A percentile compares a stretch with the other conserved stretches of the same genome.
Evolutionary conservation across 2,113 vertebrate genomes (phyloP).

Genomic region (Dermatemys mawii): DNA sequence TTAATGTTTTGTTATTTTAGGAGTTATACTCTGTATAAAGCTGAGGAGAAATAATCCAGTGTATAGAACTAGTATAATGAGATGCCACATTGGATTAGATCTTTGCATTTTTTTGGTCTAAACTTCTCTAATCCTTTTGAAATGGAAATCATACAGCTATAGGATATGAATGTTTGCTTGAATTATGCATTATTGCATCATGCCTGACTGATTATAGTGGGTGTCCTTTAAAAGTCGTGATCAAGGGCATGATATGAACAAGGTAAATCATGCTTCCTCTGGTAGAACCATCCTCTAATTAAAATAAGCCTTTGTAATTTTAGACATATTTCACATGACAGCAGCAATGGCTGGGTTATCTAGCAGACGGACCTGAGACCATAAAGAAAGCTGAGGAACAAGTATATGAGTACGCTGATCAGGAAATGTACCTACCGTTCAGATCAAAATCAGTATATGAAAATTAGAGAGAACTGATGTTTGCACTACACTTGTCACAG

Average conservation of each 20-base stretch:
- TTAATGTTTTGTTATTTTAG: not conserved
- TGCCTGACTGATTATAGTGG: not conserved
- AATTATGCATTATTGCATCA: not conserved
- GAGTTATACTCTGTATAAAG: not conserved
- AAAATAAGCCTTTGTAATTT: not conserved
- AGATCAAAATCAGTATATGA: not conserved
- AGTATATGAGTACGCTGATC: not conserved
- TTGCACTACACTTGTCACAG: not conserved
- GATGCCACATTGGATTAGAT: not conserved
- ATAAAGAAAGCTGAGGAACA: not conserved
- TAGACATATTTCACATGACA: not conserved
- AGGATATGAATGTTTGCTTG: conserved; percentile 21
- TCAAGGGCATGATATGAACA: not conserved
- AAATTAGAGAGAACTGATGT: not conserved
- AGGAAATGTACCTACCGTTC: accelerated
- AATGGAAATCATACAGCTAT: not conserved
- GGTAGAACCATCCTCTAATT: not conserved
- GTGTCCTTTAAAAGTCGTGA: not conserved
- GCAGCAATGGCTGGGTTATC: not conserved
- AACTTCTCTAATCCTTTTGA: conserved; percentile 21
- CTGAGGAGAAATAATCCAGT: accelerated
- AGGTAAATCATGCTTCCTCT: not conserved
- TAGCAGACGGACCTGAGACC: accelerated
- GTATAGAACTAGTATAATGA: not conserved
- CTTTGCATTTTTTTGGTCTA: not conserved